Percentiles rank a stretch among this genome's conserved stretches.
Conservation (phyloP, 2,797 vertebrate species). For the Peromyscus eremicus region DNA sequence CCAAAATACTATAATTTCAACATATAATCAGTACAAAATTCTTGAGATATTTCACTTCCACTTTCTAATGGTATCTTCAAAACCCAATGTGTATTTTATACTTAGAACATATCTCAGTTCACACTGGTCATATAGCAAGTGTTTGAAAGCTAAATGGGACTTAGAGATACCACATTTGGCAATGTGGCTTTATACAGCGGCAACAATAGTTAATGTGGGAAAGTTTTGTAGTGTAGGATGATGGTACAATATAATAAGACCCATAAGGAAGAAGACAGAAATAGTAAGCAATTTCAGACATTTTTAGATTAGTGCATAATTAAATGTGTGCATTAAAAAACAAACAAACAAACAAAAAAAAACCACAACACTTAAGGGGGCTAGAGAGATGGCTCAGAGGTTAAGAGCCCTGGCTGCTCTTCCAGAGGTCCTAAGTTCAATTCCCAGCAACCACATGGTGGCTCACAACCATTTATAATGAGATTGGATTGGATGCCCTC, state of each 20-base stretch:
- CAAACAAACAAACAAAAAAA: no score
- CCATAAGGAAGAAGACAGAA: conserved; percentile 1
- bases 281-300: conserved; percentile 48
- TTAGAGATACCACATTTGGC: background rate
- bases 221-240: conserved; percentile 28
- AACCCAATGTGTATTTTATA: conserved; percentile 43
- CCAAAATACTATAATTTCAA: conserved; percentile 59
- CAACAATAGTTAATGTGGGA: background rate
- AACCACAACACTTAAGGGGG: background rate
- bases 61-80: conserved; percentile 46
- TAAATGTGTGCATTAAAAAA: background rate
- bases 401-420: no score
- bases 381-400: no score
- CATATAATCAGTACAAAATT: conserved; percentile 52
- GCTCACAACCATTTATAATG: no score
- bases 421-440: no score
- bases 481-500: no score
- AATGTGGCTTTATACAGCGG: conserved; percentile 6
- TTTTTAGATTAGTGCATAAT: conserved; percentile 47
- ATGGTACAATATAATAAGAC: background rate
- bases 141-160: background rate
- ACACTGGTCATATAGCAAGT: background rate
- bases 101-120: conserved; percentile 21
- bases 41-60: conserved; percentile 39
- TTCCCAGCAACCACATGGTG: no score